Percentiles rank a stretch among this genome's conserved stretches.
Evolutionary conservation across 2,888 invertebrate genomes (phyloP).

Genomic region (Aethes cnicana): DNA sequence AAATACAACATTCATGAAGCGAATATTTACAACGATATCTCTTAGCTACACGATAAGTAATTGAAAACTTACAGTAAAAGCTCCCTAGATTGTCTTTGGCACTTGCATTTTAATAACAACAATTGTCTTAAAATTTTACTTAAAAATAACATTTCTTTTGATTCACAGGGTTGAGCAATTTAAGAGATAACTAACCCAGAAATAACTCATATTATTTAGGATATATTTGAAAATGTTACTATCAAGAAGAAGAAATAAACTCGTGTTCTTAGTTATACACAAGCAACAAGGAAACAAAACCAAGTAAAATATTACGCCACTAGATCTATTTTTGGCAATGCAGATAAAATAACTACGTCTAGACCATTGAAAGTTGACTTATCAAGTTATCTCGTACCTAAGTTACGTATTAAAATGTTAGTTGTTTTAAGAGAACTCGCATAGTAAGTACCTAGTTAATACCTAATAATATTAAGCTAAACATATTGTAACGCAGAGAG

Average conservation of each 20-base stretch:
- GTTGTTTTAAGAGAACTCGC: slow-evolving; percentile 7
- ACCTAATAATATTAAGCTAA: too few relatives aligned
- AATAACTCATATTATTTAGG: too few relatives aligned
- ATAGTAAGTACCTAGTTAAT: neutral
- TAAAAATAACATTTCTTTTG: neutral
- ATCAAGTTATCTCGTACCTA: slow-evolving; percentile 10
- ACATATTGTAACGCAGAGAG: too few relatives aligned
- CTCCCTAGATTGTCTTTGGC: slow-evolving; percentile 77
- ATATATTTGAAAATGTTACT: too few relatives aligned
- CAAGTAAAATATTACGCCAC: neutral
- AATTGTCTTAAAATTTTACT: slow-evolving; percentile 27
- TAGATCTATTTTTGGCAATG: neutral
- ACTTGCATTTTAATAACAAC: slow-evolving; percentile 63
- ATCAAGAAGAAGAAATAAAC: too few relatives aligned
- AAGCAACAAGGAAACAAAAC: neutral
- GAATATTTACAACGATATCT: slow-evolving; percentile 55
- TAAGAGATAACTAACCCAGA: too few relatives aligned
- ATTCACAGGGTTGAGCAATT: neutral
- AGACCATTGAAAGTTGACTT: slow-evolving; percentile 17
- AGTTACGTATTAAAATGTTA: slow-evolving; percentile 15
- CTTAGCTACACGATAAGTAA: slow-evolving; percentile 39
- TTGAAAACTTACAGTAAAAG: slow-evolving; percentile 64
- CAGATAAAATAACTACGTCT: slow-evolving; percentile 15
- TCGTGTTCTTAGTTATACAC: too few relatives aligned
- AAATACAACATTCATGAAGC: slow-evolving; percentile 70